These are phyloP conservation scores for Cecidostiba fungosa DNA, from an alignment of 2,888 invertebrate genomes.

Conservation along the genomic window DNA sequence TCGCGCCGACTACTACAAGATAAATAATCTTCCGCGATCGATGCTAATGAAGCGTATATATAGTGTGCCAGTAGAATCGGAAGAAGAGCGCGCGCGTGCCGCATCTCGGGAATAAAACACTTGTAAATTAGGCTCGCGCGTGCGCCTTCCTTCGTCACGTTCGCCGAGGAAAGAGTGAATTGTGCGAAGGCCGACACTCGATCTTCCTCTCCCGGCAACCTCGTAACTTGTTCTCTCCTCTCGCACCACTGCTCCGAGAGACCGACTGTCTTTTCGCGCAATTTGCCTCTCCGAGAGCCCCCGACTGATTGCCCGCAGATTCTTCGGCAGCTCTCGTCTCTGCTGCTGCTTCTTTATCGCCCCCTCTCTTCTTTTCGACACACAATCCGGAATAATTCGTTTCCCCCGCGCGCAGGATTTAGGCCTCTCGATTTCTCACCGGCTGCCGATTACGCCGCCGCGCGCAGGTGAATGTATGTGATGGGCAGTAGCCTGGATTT, in stretches of 20 bases:
- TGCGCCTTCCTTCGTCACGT: slow-evolving; percentile 35
- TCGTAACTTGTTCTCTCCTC: slow-evolving; percentile 31
- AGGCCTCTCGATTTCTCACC: slow-evolving; percentile 36
- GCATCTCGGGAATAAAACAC: slow-evolving; percentile 21
- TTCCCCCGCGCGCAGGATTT: background rate
- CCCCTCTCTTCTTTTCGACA: slow-evolving; percentile 2
- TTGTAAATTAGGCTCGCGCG: slow-evolving; percentile 50
- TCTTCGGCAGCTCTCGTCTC: slow-evolving; percentile 7
- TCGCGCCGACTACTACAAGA: slow-evolving; percentile 64
- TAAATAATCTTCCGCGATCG: slow-evolving; percentile 73
- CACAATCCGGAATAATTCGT: slow-evolving; percentile 3
- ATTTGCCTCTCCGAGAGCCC: slow-evolving; percentile 57
- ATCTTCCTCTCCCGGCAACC: slow-evolving; percentile 35
- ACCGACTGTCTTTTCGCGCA: background rate
- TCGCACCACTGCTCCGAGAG: too few species aligned
- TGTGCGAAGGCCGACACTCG: slow-evolving; percentile 47
- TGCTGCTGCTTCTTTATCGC: slow-evolving; percentile 14
- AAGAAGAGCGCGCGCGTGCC: slow-evolving; percentile 46
- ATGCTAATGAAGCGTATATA: slow-evolving; percentile 73
- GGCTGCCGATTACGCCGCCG: background rate
- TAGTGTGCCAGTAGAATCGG: background rate
- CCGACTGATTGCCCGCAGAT: slow-evolving; percentile 48
- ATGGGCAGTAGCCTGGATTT: background rate
- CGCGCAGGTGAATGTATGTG: background rate
- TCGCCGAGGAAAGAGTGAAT: slow-evolving; percentile 39